Evolutionary conservation across 2,797 vertebrate genomes (phyloP).

Genomic region (Sciurus carolinensis): DNA sequence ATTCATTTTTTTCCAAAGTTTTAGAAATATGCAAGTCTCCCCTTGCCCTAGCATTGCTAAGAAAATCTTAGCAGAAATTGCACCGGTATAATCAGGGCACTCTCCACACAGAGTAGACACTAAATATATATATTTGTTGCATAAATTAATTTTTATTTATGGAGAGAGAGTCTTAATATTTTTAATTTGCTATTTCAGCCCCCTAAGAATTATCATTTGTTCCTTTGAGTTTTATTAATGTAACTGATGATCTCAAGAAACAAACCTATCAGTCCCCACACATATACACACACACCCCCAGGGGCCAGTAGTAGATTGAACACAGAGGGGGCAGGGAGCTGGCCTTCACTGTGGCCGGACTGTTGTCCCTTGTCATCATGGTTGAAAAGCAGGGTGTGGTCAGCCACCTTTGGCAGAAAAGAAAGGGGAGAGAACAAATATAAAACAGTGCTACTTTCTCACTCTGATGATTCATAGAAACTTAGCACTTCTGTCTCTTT

Average conservation of each 20-base stretch:
- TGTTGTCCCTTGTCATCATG: neutral
- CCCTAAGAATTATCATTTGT: neutral
- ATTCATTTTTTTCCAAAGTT: neutral
- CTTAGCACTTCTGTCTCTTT: neutral
- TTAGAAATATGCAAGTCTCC: neutral
- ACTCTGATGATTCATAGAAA: neutral
- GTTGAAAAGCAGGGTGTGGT: neutral
- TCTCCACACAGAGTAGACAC: neutral
- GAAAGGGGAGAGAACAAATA: neutral
- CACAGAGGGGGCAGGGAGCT: accelerated
- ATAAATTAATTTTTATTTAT: neutral
- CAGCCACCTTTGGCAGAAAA: neutral
- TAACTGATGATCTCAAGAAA: neutral
- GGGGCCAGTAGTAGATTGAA: neutral
- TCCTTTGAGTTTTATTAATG: neutral
- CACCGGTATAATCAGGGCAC: neutral
- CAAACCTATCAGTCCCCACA: no score
- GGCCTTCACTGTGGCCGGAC: neutral
- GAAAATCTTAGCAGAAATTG: neutral
- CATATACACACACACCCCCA: neutral
- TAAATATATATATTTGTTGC: neutral
- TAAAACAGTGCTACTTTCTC: neutral
- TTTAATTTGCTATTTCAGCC: neutral
- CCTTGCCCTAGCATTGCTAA: neutral
- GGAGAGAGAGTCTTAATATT: neutral